Evolutionary conservation across 2,113 vertebrate genomes (phyloP).

Genomic region (Alligator sinensis): DNA sequence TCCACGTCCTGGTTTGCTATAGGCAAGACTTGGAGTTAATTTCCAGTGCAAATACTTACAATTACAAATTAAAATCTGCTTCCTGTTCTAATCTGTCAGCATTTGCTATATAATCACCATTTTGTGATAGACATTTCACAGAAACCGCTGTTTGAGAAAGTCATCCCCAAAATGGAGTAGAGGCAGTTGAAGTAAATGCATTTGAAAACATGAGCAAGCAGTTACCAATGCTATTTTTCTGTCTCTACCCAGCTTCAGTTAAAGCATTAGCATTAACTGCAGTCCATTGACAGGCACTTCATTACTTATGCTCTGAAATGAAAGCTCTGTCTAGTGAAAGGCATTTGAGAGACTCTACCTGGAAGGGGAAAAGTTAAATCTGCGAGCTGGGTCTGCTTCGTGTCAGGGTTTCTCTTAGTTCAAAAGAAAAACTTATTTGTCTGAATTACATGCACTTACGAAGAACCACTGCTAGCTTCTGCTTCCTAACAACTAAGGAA

Average conservation of each 20-base stretch:
- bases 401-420: neutral
- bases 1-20: neutral
- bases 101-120: neutral
- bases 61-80: neutral
- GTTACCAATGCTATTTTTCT: neutral
- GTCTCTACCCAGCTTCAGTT: neutral
- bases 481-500: neutral
- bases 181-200: neutral
- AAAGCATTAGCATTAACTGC: slow-evolving; percentile 20
- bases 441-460: neutral
- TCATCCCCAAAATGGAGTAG: too few relatives aligned
- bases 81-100: neutral
- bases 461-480: neutral
- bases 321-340: slow-evolving; percentile 34
- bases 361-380: slow-evolving; percentile 4
- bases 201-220: neutral
- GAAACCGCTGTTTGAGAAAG: neutral
- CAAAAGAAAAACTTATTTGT: neutral
- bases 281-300: slow-evolving; percentile 23
- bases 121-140: neutral
- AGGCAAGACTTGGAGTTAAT: neutral
- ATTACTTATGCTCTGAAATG: slow-evolving; percentile 61
- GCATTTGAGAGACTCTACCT: slow-evolving; percentile 16
- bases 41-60: slow-evolving; percentile 7
- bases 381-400: neutral